Base-by-base conservation (phyloP, 2,888 invertebrate genomes). In the Drosophila ezoana region DNA sequence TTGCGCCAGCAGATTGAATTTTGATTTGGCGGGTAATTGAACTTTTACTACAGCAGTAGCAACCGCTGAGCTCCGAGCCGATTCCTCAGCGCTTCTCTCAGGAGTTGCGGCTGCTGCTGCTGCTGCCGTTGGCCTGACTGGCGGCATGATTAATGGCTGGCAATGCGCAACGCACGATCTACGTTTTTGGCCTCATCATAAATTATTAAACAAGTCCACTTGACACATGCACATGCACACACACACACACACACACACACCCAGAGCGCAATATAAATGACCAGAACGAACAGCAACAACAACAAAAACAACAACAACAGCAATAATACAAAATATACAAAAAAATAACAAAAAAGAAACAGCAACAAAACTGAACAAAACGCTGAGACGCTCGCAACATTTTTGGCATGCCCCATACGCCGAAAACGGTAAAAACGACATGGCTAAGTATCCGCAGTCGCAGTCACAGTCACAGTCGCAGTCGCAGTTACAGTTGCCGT, bases 1-100 rank as follows among this genome's bases (percentile, higher is more conserved):
- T 74, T 68, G 66, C 53, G 79, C 72, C 79, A 81, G 81, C 81
- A 85, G 85, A 88, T 89, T 88, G 89, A 89, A 87, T 90, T 90
- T 89, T 90, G 89, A 90, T 88, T 90, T 90, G 89, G 85, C 87
- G 89, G 89, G 88, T 90, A 88, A 90, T 88, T 90, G 90, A 88
- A 90, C 88, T 90, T 78, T 87, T 86, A 85, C 85, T 84, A 84
- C 78, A 72, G 59, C 72, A 58, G 66, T 48, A 51, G 51, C 51
- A 44, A 54, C n/a, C 60, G 44, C 54, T 78, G 52, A n/a, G 49
- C 35, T 35, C 35, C 35, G 4, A 43, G 18, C 11, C 44, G 62
- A 48, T 61, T 71, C 60, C 70, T 45, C 57, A 41, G 32, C 52
- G 41, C 56, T 47, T 61, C 62, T 35, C 45, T 43, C 60, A 14